Evolutionary conservation across 2,113 vertebrate species (phyloP).

Genomic region (Pseudorhombus dupliciocellatus): DNA sequence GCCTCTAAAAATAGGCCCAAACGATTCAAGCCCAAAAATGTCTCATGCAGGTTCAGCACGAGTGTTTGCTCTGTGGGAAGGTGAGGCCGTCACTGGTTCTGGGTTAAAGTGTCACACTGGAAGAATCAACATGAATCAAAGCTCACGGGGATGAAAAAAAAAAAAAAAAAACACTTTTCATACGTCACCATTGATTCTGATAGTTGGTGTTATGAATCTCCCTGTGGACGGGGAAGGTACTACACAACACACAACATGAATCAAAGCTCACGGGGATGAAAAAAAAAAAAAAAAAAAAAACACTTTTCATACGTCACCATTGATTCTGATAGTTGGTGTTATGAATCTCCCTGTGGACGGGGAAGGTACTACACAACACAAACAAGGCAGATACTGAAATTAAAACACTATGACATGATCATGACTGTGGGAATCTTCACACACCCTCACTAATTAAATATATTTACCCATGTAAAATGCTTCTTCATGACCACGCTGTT

Average conservation of each 20-base stretch:
- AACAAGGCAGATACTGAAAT: neutral
- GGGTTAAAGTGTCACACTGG: neutral
- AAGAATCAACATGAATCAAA: slow-evolving; percentile 15
- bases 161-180: slow-evolving; percentile 7
- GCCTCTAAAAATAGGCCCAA: slow-evolving; percentile 56
- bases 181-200: neutral
- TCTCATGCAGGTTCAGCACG: slow-evolving; percentile 3
- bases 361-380: neutral
- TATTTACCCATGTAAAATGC: neutral
- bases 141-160: slow-evolving; percentile 8
- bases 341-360: slow-evolving; percentile 36
- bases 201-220: slow-evolving; percentile 24
- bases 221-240: slow-evolving; percentile 39
- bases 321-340: slow-evolving; percentile 14
- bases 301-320: neutral
- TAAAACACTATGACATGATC: neutral
- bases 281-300: no score
- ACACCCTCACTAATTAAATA: neutral
- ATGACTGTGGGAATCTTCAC: neutral
- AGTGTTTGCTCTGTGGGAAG: slow-evolving; percentile 47
- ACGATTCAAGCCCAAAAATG: slow-evolving; percentile 23
- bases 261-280: slow-evolving; percentile 22
- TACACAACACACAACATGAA: slow-evolving; percentile 23
- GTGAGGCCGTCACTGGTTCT: slow-evolving; percentile 17
- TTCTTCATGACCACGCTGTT: no score